phyloP scores from a whole-genome alignment of 2,797 vertebrate species.

The Pogoniulus pusillus region DNA sequence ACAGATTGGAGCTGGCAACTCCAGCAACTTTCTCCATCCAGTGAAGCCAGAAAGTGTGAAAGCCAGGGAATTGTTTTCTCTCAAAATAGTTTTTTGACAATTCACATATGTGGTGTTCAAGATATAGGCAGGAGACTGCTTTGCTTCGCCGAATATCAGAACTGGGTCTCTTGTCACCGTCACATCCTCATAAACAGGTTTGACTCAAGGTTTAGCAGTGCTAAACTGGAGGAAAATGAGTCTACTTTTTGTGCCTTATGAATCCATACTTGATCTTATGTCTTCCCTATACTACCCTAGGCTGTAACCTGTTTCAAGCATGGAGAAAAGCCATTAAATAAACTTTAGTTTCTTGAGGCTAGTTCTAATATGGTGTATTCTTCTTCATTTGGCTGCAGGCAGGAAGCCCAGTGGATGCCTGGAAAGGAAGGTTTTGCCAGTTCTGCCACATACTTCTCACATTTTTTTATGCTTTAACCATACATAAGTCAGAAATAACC shows the following conservation, averaged over 20 bases:
- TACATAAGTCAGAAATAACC: constrained; percentile 8
- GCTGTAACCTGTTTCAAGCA: background rate
- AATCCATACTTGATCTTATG: background rate
- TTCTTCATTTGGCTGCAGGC: background rate
- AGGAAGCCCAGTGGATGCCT: background rate
- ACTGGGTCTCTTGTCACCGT: constrained; percentile 18
- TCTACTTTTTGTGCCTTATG: background rate
- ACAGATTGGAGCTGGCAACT: constrained; percentile 15
- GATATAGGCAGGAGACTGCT: background rate
- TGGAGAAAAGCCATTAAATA: background rate
- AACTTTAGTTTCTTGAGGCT: background rate
- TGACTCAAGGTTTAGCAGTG: background rate
- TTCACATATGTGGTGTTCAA: background rate
- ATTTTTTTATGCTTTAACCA: background rate
- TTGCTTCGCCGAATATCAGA: constrained; percentile 1
- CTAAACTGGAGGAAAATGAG: background rate
- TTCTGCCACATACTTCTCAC: constrained; percentile 27
- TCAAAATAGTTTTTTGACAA: constrained; percentile 12
- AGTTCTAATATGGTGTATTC: background rate
- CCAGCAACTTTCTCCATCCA: constrained; percentile 1
- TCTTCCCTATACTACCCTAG: background rate
- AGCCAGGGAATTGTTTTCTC: constrained; percentile 1
- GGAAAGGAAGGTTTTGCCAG: background rate
- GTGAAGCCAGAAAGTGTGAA: constrained; percentile 18
- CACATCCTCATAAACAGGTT: background rate